phyloP scores from a whole-genome alignment of 2,888 invertebrate species.

The Caenorhabditis doughertyi region DNA sequence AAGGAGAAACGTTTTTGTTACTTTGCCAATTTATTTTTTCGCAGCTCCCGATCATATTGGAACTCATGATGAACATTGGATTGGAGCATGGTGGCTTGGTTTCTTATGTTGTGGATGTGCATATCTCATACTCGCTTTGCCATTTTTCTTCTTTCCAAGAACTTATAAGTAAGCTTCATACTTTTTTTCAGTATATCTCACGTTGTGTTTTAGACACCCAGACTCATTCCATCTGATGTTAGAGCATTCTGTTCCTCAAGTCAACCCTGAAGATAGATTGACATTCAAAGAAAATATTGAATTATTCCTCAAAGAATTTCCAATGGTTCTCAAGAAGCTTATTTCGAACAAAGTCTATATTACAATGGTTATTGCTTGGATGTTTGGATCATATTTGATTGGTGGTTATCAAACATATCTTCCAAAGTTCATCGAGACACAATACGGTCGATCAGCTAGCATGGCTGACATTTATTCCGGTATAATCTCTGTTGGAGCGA shows the following conservation, averaged over 20 bases:
- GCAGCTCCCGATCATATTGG: slow-evolving; percentile 86
- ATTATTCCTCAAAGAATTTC: slow-evolving; percentile 74
- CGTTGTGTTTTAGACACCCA: slow-evolving; percentile 51
- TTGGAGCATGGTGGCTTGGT: slow-evolving; percentile 90
- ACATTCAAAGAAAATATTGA: slow-evolving; percentile 50
- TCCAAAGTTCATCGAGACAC: slow-evolving; percentile 89
- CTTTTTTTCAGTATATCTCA: not conserved
- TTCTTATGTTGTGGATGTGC: slow-evolving; percentile 85
- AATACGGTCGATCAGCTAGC: slow-evolving; percentile 87
- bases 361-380: slow-evolving; percentile 87
- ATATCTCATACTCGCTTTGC: slow-evolving; percentile 86
- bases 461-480: slow-evolving; percentile 88
- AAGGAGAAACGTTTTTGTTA: not conserved
- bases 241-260: slow-evolving; percentile 37
- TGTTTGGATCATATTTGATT: slow-evolving; percentile 84
- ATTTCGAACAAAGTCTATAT: slow-evolving; percentile 87
- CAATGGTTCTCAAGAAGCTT: slow-evolving; percentile 85
- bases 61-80: slow-evolving; percentile 87
- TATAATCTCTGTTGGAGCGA: slow-evolving; percentile 76
- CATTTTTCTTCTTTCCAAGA: slow-evolving; percentile 87
- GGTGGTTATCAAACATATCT: slow-evolving; percentile 86
- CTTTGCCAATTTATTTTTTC: slow-evolving; percentile 28
- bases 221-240: slow-evolving; percentile 63
- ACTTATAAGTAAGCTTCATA: slow-evolving; percentile 59
- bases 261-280: slow-evolving; percentile 38